phyloP scores from a whole-genome alignment of 2,113 vertebrate species.

The human region DNA sequence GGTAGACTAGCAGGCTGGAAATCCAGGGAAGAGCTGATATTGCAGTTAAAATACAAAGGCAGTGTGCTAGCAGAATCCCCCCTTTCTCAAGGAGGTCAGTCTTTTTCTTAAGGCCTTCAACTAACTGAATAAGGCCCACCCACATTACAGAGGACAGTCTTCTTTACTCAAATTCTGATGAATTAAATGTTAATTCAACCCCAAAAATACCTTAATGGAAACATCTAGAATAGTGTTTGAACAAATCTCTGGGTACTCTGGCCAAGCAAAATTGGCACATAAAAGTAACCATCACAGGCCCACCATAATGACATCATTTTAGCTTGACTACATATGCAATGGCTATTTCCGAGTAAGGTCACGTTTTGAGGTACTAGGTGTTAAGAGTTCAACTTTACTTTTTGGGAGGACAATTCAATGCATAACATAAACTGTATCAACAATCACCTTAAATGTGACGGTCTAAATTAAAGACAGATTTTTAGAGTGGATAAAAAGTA shows the following conservation, averaged over 20 bases:
- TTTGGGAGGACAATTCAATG: not conserved
- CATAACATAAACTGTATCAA: not conserved
- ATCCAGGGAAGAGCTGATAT: not conserved
- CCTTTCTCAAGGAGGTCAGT: not conserved
- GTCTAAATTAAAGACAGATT: not conserved
- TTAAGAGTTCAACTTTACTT: not conserved
- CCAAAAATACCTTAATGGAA: not conserved
- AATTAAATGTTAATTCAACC: not conserved
- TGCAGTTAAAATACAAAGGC: not conserved
- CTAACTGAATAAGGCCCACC: no score
- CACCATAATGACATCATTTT: not conserved
- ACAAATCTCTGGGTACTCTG: not conserved
- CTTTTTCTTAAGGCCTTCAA: not conserved
- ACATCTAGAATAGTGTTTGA: not conserved
- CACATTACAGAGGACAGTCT: not conserved
- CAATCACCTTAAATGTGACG: not conserved
- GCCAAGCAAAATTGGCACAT: not conserved
- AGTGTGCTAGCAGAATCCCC: not conserved
- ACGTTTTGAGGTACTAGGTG: not conserved
- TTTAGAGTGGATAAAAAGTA: not conserved
- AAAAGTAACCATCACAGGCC: not conserved
- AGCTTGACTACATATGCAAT: not conserved
- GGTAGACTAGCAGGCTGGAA: not conserved
- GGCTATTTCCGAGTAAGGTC: not conserved
- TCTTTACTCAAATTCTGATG: not conserved